Evolutionary conservation across 2,888 invertebrate species (phyloP).

Genomic region (Epinotia bilunana): DNA sequence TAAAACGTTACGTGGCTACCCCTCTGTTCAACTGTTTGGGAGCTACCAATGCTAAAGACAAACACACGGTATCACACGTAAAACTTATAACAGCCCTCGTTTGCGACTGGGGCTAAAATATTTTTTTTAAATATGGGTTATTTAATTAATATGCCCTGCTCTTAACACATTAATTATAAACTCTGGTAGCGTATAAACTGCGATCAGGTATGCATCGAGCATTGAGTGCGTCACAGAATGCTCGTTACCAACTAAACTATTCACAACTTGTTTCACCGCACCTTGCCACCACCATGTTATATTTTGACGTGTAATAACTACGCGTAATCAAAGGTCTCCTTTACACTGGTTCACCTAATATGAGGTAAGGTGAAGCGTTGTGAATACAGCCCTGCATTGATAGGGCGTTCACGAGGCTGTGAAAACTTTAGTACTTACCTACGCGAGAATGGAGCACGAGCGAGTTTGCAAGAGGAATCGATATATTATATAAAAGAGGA

Average conservation of each 20-base stretch:
- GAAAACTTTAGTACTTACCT: conserved; percentile 45
- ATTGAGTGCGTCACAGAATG: conserved; percentile 31
- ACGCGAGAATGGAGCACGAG: conserved; percentile 23
- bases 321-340: not conserved
- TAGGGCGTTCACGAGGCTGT: conserved; percentile 36
- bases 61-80: too few species aligned
- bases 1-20: too few species aligned
- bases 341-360: conserved; percentile 1
- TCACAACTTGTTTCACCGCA: not conserved
- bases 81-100: too few species aligned
- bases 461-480: conserved; percentile 3
- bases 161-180: conserved; percentile 6
- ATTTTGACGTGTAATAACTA: not conserved
- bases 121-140: not conserved
- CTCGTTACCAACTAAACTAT: conserved; percentile 15
- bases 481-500: not conserved
- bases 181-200: conserved; percentile 5
- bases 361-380: not conserved
- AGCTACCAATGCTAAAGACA: too few species aligned
- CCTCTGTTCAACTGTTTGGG: too few species aligned
- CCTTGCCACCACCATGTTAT: not conserved
- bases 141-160: not conserved
- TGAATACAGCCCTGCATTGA: conserved; percentile 14
- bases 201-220: conserved; percentile 34
- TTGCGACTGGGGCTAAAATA: not conserved